Percentiles rank a stretch among this genome's conserved stretches.
Conservation (phyloP, 2,797 vertebrate species). For the Buphagus erythrorhynchus region DNA sequence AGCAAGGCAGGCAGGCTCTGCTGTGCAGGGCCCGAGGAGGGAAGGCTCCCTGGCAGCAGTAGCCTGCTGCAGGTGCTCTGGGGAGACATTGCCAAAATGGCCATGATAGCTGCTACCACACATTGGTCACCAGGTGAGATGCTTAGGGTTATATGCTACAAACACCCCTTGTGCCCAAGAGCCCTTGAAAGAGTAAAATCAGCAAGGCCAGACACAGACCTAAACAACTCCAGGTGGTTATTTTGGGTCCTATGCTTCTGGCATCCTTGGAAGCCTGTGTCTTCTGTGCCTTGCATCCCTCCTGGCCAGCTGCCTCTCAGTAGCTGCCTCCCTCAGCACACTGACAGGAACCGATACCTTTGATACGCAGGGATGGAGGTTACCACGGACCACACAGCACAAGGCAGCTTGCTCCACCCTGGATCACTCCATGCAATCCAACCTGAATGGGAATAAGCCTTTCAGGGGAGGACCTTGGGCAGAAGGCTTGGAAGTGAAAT, state of each 20-base stretch:
- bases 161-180: neutral
- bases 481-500: neutral
- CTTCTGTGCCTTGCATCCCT: neutral
- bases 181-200: neutral
- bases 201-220: neutral
- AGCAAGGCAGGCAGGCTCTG: neutral
- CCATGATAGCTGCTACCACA: neutral
- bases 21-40: rapidly evolving
- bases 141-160: neutral
- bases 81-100: neutral
- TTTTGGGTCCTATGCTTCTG: neutral
- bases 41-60: neutral
- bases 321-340: neutral
- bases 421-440: neutral
- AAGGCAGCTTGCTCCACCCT: neutral
- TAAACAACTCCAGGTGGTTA: neutral
- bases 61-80: rapidly evolving
- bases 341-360: neutral
- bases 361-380: neutral
- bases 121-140: neutral
- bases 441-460: neutral
- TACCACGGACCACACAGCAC: neutral
- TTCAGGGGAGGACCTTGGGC: neutral
- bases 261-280: neutral
- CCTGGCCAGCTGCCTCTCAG: neutral